Base-by-base conservation (phyloP, 2,797 vertebrate genomes). In the Phataginus tetradactyla region DNA sequence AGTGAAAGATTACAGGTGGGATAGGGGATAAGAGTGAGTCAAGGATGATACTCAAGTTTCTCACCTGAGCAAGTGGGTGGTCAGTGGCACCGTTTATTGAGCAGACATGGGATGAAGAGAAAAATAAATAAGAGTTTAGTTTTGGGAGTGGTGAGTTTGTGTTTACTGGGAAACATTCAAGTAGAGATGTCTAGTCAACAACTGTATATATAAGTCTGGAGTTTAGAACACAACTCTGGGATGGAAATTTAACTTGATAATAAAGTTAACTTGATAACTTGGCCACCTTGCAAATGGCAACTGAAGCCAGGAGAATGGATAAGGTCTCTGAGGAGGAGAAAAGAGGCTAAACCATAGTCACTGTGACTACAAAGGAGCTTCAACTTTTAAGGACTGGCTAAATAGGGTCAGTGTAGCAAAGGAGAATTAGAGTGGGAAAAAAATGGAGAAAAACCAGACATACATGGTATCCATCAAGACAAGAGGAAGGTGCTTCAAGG, bases 191-290 rank as follows among this genome's bases (percentile, higher is more conserved):
- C 34, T 29, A 77, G 66, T 51, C 80, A 86, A 89, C 61, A 64
- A 45, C 2, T 29, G 15, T 32, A 75, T 71, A 57, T 37, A 1
- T 53, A 75, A 63, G 29, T 37, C 34, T 80, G 25, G 66, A 69
- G 39, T 75, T 79, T 34, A 69, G 51, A 88, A 84, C 32, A 95
- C 27, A 81, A 55, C 45, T 91, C 29, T n/a, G 53, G 42, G 37
- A 69, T 75, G n/a, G n/a, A 85, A 85, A 85, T 71, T 74, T 75
- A 95, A 77, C 53, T 85, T 75, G 64, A 71, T 53, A 61, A 80
- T 25, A 85, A 85, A 85, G 66, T 74, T 75, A 95, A 77, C 53
- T 85, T 75, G 71, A 64, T 53, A 61, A 80, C 45, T 45, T 25
- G 25, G 51, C 11, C 53, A 81, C n/a, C 15, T 83, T 63, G 42